These are phyloP conservation scores for Lasioglossum zephyrum DNA, from an alignment of 2,888 invertebrate species.

Conservation along the genomic window DNA sequence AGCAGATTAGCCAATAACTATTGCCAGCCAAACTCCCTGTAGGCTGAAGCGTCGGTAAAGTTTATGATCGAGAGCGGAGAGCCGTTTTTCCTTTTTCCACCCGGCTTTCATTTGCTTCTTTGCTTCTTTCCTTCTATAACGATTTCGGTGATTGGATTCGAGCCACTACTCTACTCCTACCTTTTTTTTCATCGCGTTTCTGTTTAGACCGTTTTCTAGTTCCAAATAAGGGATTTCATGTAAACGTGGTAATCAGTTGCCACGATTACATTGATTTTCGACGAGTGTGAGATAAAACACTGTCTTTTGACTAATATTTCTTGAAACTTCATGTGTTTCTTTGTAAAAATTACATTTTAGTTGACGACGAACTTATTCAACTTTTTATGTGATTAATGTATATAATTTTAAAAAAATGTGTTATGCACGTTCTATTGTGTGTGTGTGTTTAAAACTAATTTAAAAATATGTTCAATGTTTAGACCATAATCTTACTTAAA, in stretches of 20 bases:
- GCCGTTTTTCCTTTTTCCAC: constrained; percentile 27
- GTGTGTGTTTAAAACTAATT: no score
- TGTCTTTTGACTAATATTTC: no score
- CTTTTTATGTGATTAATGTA: no score
- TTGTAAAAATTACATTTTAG: no score
- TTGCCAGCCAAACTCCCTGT: constrained; percentile 52
- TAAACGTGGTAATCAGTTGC: neutral
- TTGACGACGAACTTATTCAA: no score
- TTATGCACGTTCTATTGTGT: no score
- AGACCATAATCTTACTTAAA: no score
- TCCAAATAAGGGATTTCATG: neutral
- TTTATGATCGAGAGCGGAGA: constrained; percentile 55
- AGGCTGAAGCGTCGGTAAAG: constrained; percentile 47
- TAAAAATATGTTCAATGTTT: no score
- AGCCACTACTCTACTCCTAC: neutral
- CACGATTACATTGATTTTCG: neutral
- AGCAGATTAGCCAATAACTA: constrained; percentile 78
- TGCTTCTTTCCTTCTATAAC: neutral
- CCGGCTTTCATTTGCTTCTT: neutral
- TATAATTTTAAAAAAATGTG: no score
- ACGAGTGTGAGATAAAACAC: neutral
- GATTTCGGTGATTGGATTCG: constrained; percentile 42
- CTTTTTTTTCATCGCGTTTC: neutral
- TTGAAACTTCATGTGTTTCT: no score
- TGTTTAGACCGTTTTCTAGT: neutral